These are phyloP conservation scores for Zaprionus lineosus DNA, from an alignment of 2,888 invertebrate genomes.

Conservation along the genomic window DNA sequence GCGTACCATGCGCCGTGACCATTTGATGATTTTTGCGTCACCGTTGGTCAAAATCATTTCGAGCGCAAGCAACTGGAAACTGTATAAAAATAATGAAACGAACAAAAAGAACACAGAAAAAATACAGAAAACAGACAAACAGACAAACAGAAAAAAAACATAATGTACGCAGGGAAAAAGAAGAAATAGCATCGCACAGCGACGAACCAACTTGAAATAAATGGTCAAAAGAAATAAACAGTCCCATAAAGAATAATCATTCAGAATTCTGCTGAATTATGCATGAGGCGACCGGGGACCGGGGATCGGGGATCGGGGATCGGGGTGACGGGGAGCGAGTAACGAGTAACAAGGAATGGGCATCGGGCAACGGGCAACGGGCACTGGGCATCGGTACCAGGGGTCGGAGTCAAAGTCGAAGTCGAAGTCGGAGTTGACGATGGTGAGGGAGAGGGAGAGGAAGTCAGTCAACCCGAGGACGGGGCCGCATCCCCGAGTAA, in stretches of 20 bases:
- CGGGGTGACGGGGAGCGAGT: too few relatives aligned
- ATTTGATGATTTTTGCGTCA: conserved; percentile 78
- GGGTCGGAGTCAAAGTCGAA: too few relatives aligned
- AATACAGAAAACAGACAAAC: conserved; percentile 10
- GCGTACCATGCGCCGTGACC: conserved; percentile 29
- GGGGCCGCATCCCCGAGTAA: conserved; percentile 27
- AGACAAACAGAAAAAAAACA: conserved; percentile 6
- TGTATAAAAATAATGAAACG: conserved; percentile 75
- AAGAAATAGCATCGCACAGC: conserved; percentile 30
- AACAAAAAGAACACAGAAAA: conserved; percentile 25
- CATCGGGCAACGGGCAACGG: too few relatives aligned
- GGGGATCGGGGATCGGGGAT: too few relatives aligned
- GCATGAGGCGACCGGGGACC: conserved; percentile 79
- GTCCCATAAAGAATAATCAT: conserved; percentile 83
- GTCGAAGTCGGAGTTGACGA: too few relatives aligned
- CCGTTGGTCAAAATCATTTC: conserved; percentile 78
- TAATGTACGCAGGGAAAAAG: not conserved
- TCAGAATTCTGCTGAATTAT: conserved; percentile 83
- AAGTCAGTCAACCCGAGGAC: conserved; percentile 8
- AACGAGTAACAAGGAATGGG: too few relatives aligned
- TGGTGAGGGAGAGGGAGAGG: too few relatives aligned
- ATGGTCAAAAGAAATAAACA: conserved; percentile 83
- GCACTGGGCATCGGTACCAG: too few relatives aligned
- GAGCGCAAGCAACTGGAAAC: conserved; percentile 80
- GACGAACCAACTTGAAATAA: conserved; percentile 80